Conservation (phyloP, 2,888 invertebrate species). For the Frankliniella intonsa region DNA sequence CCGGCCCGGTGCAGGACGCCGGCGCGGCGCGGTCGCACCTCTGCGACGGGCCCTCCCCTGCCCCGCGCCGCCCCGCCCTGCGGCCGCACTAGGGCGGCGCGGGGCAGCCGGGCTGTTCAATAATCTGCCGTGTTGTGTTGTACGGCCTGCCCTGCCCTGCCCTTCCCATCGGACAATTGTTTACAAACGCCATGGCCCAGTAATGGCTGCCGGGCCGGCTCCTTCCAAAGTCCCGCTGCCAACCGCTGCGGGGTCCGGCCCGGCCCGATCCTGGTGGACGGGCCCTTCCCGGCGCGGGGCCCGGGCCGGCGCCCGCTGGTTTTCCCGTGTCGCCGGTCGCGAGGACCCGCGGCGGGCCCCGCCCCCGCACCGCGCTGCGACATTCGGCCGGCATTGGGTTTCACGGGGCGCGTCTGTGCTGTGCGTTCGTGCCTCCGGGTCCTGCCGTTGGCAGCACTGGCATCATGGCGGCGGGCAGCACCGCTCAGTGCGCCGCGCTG, state of each 20-base stretch:
- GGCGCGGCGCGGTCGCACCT: constrained; percentile 2
- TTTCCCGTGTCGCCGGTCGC: neutral
- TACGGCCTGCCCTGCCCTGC: too few species aligned
- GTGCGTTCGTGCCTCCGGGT: neutral
- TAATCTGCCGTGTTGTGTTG: too few species aligned
- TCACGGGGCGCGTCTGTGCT: neutral
- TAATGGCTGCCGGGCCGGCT: constrained; percentile 52
- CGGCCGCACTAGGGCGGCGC: too few species aligned
- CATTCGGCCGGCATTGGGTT: neutral
- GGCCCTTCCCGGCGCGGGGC: constrained; percentile 50
- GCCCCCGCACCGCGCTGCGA: neutral
- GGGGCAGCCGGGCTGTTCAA: too few species aligned
- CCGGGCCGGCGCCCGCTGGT: constrained; percentile 41
- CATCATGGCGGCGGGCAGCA: too few species aligned
- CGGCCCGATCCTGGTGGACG: constrained; percentile 53
- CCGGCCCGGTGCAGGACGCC: constrained; percentile 44
- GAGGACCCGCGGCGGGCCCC: neutral
- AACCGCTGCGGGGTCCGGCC: constrained; percentile 56
- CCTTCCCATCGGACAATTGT: constrained; percentile 40
- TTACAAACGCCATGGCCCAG: constrained; percentile 45
- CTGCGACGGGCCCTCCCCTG: neutral
- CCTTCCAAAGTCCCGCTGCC: constrained; percentile 47
- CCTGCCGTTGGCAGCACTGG: neutral
- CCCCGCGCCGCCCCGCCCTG: neutral
- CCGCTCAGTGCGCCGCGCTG: too few species aligned